Conservation (phyloP, 1,140 invertebrate species). For the Aporrectodea caliginosa region DNA sequence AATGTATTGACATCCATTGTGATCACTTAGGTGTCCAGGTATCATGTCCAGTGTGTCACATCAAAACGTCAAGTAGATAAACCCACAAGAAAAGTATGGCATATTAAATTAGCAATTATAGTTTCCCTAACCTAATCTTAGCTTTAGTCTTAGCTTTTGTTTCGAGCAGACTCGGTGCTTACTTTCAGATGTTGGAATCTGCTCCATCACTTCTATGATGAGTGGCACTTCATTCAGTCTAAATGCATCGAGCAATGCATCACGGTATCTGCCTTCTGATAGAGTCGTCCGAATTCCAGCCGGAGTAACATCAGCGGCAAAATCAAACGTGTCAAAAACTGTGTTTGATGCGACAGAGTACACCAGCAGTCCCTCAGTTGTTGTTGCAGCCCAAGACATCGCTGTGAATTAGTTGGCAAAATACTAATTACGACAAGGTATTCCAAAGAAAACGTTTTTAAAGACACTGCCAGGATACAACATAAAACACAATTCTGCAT, state of each 20-base stretch:
- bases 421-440: background rate
- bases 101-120: too few relatives aligned
- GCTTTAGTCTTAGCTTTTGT: too few relatives aligned
- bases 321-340: slow-evolving; percentile 25
- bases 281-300: background rate
- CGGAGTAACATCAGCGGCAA: background rate
- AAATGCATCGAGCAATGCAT: background rate
- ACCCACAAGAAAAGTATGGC: too few relatives aligned
- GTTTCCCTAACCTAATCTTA: too few relatives aligned
- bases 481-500: background rate
- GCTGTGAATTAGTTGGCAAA: slow-evolving; percentile 58
- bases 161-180: too few relatives aligned
- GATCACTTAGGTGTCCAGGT: too few relatives aligned
- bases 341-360: slow-evolving; percentile 78
- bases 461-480: background rate
- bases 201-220: background rate
- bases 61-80: too few relatives aligned
- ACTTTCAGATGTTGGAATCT: background rate
- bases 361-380: slow-evolving; percentile 87
- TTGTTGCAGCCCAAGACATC: slow-evolving; percentile 81
- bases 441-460: background rate
- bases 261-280: background rate
- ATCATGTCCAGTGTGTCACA: too few relatives aligned
- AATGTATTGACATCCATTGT: too few relatives aligned
- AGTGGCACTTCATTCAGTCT: background rate